Percentiles rank a stretch among this genome's conserved stretches.
Evolutionary conservation across 64 coral and sea anemone species (phyloP).

Genomic region (Astreopora myriophthalma): DNA sequence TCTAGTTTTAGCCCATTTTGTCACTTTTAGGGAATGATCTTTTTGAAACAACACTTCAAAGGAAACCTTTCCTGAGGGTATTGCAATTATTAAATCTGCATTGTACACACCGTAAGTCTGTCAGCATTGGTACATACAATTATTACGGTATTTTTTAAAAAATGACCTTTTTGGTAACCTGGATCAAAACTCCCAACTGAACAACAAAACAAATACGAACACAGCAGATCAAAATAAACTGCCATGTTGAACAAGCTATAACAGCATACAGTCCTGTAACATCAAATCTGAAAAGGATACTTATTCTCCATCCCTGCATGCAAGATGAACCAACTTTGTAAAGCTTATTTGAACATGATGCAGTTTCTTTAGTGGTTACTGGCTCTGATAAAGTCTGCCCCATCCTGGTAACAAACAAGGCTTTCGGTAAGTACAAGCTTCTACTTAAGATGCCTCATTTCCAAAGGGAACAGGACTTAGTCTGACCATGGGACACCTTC

Average conservation of each 20-base stretch:
- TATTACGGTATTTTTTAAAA: no score
- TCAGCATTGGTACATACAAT: no score
- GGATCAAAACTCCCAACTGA: no score
- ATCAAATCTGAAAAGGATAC: conserved; percentile 63
- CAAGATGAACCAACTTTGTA: conserved; percentile 91
- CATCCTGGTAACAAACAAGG: conserved; percentile 51
- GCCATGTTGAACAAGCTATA: not conserved
- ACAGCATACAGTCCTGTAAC: not conserved
- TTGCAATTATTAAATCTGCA: no score
- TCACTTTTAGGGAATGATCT: no score
- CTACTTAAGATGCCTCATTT: not conserved
- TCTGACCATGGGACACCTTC: not conserved
- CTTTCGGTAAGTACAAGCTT: no score
- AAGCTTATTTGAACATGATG: conserved; percentile 77
- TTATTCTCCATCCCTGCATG: conserved; percentile 97
- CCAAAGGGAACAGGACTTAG: not conserved
- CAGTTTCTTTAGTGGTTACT: conserved; percentile 92
- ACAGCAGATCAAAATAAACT: not conserved
- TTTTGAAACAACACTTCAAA: no score
- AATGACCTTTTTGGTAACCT: no score
- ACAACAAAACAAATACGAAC: not conserved
- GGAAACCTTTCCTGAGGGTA: no score
- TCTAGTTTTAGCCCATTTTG: no score
- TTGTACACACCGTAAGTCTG: no score
- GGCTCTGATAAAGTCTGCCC: conserved; percentile 93